These are phyloP conservation scores for Emydoidea blandingii DNA, from an alignment of 2,797 vertebrate genomes.

Conservation along the genomic window DNA sequence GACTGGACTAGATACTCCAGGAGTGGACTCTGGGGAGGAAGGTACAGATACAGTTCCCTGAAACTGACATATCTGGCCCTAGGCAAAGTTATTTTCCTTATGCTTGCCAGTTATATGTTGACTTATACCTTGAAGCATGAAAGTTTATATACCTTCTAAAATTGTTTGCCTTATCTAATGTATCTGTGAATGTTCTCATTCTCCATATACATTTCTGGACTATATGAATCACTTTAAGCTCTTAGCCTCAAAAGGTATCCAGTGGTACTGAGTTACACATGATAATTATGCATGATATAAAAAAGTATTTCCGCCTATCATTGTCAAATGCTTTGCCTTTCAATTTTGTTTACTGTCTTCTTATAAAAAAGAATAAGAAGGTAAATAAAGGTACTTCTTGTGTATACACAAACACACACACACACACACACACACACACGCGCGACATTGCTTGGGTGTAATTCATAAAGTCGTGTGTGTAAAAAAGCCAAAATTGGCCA, in stretches of 20 bases:
- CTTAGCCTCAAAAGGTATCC: neutral
- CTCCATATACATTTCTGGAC: neutral
- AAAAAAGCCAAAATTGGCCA: neutral
- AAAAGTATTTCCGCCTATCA: neutral
- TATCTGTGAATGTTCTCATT: neutral
- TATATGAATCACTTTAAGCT: rapidly evolving
- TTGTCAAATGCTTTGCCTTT: neutral
- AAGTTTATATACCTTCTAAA: neutral
- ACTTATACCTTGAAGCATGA: neutral
- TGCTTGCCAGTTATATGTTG: rapidly evolving
- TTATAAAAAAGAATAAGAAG: neutral
- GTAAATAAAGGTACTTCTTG: neutral
- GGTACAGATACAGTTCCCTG: neutral
- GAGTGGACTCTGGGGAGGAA: neutral
- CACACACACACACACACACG: neutral
- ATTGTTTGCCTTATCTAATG: neutral
- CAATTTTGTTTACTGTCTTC: neutral
- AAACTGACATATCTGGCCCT: neutral
- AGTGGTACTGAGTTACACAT: neutral
- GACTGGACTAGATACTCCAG: neutral
- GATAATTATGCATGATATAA: neutral
- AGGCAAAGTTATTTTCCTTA: neutral
- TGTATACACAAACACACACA: neutral
- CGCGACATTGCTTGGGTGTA: neutral
- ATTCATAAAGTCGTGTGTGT: neutral